Percentiles rank a stretch among this genome's conserved stretches.
Conservation (phyloP, 2,888 invertebrate genomes). For the Deroplatys truncata region DNA sequence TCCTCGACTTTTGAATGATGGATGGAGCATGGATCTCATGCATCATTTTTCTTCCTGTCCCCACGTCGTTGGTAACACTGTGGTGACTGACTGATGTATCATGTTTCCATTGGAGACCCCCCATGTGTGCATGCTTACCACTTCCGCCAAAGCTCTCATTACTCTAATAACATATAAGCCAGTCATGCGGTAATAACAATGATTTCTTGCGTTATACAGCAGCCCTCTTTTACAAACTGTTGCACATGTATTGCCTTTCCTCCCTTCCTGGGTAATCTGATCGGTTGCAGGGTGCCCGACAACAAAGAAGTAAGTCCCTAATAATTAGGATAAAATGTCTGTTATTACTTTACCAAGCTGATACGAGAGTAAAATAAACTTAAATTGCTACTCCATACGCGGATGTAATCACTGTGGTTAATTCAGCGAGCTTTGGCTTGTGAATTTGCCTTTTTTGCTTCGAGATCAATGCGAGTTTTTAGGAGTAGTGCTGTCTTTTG, state of each 20-base stretch:
- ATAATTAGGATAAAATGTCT: background rate
- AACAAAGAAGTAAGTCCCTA: background rate
- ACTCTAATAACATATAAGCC: background rate
- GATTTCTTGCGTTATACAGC: background rate
- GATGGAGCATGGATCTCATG: constrained; percentile 17
- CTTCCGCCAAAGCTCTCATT: background rate
- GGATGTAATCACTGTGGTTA: background rate
- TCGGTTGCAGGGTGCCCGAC: background rate
- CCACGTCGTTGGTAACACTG: constrained; percentile 9
- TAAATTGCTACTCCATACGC: background rate
- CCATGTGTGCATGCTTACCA: background rate
- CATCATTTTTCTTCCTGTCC: constrained; percentile 28
- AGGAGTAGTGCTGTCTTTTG: too few species aligned
- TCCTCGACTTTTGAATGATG: constrained; percentile 18
- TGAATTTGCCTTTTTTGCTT: too few species aligned
- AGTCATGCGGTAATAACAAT: background rate
- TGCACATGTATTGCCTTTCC: background rate
- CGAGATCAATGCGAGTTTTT: too few species aligned
- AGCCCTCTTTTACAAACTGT: background rate
- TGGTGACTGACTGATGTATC: constrained; percentile 15
- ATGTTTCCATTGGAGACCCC: constrained; percentile 18
- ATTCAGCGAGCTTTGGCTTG: too few species aligned
- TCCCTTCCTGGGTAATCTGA: background rate
- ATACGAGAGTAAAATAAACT: background rate
- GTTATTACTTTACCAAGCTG: background rate